Evolutionary conservation across 1,140 invertebrate species (phyloP), one percentile per base, ranked within the genome.

Genomic region (Solenopsis invicta): DNA sequence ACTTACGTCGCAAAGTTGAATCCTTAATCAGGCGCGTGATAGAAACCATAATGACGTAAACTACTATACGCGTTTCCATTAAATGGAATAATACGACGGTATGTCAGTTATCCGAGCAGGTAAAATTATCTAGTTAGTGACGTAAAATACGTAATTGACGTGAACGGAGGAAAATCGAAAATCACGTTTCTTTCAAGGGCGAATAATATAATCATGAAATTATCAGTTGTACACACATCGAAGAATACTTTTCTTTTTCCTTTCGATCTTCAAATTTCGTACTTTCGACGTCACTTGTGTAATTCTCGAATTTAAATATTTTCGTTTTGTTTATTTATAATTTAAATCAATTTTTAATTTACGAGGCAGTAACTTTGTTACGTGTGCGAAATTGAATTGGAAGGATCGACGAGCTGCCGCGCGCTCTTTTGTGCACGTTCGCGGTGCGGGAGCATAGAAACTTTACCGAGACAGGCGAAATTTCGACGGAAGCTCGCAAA

Each of bases 1-100:
- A 24, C 21, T 24, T 21, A 21, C 37, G 52, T 18, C 37, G 52
- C 41, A 54, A 37, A 74, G 41, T 75, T 75, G 69, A 84, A 72
- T 75, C 80, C 69, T 82, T 75, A 84, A 75, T 84, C 69, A 75
- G 50, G 54, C 69, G 34, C 12, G 24, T 48, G 80, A 74, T 84
- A 37, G 80, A 74, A 84, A 41, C n/a, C 50, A 56, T 5, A 24
- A 81, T 66, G 37, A 24, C 13, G 54, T 84, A 84, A 84, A 75
- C 61, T 84, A n/a, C n/a, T n/a, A n/a, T n/a, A 84, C 45, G 61
- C 66, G 29, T 48, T 50, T 69, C 74, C 69, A 75, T 84, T 84
- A 81, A 81, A 29, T 34, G 16, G 69, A 74, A 62, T 75, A 75
- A 62, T 34, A 45, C 29, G 54, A 24, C n/a, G 2, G 13, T 71